Base-by-base conservation (phyloP, 1,140 invertebrate species). In the Magallana angulata region DNA sequence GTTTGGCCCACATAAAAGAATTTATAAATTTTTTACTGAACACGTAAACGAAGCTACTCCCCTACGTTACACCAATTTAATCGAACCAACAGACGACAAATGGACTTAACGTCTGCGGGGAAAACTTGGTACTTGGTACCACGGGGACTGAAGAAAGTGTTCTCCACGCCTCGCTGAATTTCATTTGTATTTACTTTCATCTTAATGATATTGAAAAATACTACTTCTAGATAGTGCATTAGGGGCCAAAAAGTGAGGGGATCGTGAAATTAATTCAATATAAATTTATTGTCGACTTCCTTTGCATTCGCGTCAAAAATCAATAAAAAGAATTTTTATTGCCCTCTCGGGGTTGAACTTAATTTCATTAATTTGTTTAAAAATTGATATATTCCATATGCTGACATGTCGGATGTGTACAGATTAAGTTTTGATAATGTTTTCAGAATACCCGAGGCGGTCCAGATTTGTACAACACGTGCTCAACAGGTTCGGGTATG, bases 401-500 rank as follows among this genome's bases (percentile, higher is more conserved):
- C 68, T 76, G 68, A 76, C 24, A 76, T 30, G 24, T 30, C 9
- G 24, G 68, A 12, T 30, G 36, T 76, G 68, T 36, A 12, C 68
- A 36, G 68, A 76, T 76, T 76, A 36, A 30, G 9, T 36, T 76
- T 76, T 36, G 68, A 76, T 76, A 76, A 76, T 76, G 68, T 76
- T 76, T 30, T 82, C 12, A 57, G 6, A 57, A 57, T 82, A 82
- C 81, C 57, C 14, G 81, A 16, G 81, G 81, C 24, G 18, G 18
- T 36, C 9, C 16, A 16, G 81, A 82, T 82, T 82, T 57, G 48
- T 82, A 57, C 6, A n/a, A 82, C 81, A 82, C 57, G 57, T 82
- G 81, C 57, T 58, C 48, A 82, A 82, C 81, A 82, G 81, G 81
- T 82, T 82, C 18, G 81, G 48, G 81, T 82, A 82, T 82, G 81